These are phyloP conservation scores for Varanus salvator DNA, from an alignment of 2,113 vertebrate species.

Conservation along the genomic window DNA sequence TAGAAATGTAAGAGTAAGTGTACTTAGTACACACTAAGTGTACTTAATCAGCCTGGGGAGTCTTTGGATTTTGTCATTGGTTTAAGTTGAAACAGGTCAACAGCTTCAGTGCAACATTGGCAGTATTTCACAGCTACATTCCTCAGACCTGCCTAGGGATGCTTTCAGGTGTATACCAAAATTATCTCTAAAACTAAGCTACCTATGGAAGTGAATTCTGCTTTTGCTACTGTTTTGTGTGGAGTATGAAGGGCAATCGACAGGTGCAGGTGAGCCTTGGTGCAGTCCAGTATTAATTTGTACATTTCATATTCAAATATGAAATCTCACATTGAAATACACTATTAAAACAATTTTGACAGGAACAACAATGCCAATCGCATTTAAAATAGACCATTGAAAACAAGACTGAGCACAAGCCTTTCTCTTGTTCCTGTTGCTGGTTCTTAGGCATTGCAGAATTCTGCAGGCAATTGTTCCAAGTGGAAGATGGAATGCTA, in stretches of 20 bases:
- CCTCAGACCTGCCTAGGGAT: background rate
- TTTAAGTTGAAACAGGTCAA: background rate
- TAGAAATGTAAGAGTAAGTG: no score
- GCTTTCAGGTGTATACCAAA: background rate
- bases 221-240: background rate
- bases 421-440: background rate
- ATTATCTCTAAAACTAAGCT: background rate
- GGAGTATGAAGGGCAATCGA: background rate
- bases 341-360: no score
- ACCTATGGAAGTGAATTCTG: background rate
- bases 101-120: background rate
- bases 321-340: no score
- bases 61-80: background rate
- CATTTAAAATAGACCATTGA: no score
- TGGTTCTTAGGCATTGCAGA: background rate
- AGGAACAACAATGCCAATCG: no score
- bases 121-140: background rate
- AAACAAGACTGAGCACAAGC: no score
- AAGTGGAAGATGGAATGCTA: background rate
- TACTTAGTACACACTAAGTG: no score
- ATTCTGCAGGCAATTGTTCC: background rate
- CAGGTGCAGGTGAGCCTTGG: background rate
- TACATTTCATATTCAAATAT: no score
- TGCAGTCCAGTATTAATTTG: background rate
- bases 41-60: background rate